Conservation (phyloP, 64 coral and sea anemone species). For the Cladopsammia gracilis region DNA sequence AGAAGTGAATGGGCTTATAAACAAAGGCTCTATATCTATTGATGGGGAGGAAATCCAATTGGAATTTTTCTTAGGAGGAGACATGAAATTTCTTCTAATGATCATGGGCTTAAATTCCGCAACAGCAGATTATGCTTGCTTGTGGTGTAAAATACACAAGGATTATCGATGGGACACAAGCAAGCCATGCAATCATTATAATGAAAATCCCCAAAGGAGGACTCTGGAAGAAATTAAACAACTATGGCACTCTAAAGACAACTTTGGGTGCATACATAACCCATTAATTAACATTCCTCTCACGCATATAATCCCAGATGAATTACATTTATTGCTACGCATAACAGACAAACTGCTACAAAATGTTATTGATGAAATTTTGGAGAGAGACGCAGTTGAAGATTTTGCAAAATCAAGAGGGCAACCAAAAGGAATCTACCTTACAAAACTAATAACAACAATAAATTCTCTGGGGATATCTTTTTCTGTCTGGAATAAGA, state of each 20-base stretch:
- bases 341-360: slow-evolving; percentile 56
- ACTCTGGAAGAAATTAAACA: slow-evolving; percentile 49
- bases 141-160: not conserved
- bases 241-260: slow-evolving; percentile 28
- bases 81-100: slow-evolving; percentile 49
- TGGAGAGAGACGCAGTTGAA: slow-evolving; percentile 64
- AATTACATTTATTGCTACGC: slow-evolving; percentile 48
- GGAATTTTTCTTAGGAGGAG: not conserved
- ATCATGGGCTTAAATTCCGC: not conserved
- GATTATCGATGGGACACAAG: slow-evolving; percentile 28
- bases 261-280: slow-evolving; percentile 55
- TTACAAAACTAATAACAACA: slow-evolving; percentile 7
- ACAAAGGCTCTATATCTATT: not conserved
- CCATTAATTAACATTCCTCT: slow-evolving; percentile 48
- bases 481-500: too few relatives aligned
- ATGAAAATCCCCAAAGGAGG: not conserved
- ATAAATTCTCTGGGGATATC: not conserved
- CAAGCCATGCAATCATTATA: slow-evolving; percentile 28
- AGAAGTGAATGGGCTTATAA: not conserved
- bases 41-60: not conserved
- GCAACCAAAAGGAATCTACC: not conserved
- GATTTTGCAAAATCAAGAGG: slow-evolving; percentile 58
- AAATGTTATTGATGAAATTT: slow-evolving; percentile 61
- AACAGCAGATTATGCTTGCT: slow-evolving; percentile 19
- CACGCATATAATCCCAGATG: slow-evolving; percentile 38